Base-by-base conservation (phyloP, 2,113 vertebrate species). In the Loxodonta africana region DNA sequence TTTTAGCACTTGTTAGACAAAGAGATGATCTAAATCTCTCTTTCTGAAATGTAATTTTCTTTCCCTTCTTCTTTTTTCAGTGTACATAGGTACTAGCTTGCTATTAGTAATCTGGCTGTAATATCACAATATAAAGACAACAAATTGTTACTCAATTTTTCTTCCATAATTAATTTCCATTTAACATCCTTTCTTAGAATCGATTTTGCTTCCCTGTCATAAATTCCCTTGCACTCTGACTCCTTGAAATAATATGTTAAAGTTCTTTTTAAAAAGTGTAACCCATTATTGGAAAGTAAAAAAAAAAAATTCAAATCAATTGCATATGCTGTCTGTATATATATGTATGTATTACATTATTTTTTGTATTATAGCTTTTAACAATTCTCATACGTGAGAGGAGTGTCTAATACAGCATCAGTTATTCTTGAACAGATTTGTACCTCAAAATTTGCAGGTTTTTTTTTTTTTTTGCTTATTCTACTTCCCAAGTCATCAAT, bases 141-240 rank as follows among this genome's bases (percentile, higher is more conserved):
- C 17, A 90, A 96, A 74, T 33, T 92, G 41, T 10, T 46, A 48
- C 46, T 90, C 28, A 51, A 7, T 63, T 30, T 96, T 91, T 92
- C 76, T 97, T 78, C 53, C 48, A 83, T 46, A 69, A 80, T 60
- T 87, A 73, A 77, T 85, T 96, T 92, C 23, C 10, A 86, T 33
- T 63, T 90, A 78, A 69, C 48, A 30, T 83, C 82, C 62, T 83
- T 89, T 67, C 30, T 78, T 83, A 63, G 51, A 6, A 46, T 83
- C 69, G 48, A 9, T 91, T n/a, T 83, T 92, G 5, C 96, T 96
- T 12, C 30, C n/a, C 94, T 96, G 82, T 77, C 78, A 88, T 74
- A 73, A 88, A 78, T 92, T n/a, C 1, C 11, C 63, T 91, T 81
- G 4, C 23, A 74, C 7, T 92, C 11, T 83, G 41, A 90, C 33